These are phyloP conservation scores for Rousettus leschenaultii DNA, from an alignment of 2,113 vertebrate genomes.

Conservation along the genomic window DNA sequence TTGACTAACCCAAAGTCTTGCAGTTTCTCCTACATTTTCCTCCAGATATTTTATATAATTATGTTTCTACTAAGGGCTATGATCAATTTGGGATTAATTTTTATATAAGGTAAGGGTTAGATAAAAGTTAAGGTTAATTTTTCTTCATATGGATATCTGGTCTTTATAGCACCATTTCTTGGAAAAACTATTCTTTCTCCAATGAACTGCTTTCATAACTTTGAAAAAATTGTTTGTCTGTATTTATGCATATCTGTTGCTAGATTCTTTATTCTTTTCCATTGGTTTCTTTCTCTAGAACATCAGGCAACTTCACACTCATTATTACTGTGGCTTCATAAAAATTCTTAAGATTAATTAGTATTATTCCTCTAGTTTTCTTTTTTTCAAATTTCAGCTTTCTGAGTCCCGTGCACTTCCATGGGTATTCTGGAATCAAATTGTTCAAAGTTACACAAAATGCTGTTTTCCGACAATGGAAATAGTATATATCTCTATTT, in stretches of 20 bases:
- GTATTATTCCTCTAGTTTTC: neutral
- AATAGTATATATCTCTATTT: neutral
- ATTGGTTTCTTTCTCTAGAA: neutral
- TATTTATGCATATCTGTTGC: neutral
- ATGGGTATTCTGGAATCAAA: neutral
- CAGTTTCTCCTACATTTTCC: neutral
- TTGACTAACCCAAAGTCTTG: neutral
- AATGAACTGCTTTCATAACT: neutral
- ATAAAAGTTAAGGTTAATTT: neutral
- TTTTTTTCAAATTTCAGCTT: neutral
- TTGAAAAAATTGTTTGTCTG: neutral
- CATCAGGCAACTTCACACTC: neutral
- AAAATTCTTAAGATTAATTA: neutral
- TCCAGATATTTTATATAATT: neutral
- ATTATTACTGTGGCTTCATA: neutral
- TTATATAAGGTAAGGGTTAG: neutral
- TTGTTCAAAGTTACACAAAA: neutral
- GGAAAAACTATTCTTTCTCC: neutral
- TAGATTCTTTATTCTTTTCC: neutral
- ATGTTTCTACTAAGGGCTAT: neutral
- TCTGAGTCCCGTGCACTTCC: neutral
- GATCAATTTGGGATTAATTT: neutral
- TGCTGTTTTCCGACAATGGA: neutral
- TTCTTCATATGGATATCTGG: neutral
- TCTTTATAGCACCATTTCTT: neutral